phyloP scores from a whole-genome alignment of 2,888 invertebrate genomes.

The Sarcophaga carnaria region DNA sequence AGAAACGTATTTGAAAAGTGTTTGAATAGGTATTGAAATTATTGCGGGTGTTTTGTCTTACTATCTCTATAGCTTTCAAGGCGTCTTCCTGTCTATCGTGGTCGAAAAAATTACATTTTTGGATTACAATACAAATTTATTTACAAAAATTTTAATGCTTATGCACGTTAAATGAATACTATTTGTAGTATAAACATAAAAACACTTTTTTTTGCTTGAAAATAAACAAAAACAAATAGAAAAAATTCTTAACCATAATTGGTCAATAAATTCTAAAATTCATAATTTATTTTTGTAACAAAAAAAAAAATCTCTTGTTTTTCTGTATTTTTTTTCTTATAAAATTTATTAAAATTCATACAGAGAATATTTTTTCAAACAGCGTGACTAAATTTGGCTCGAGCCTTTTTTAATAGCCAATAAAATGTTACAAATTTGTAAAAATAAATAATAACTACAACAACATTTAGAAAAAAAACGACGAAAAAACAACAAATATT shows the following conservation, averaged over 20 bases:
- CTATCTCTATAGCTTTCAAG: too few species aligned
- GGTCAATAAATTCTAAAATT: conserved; percentile 55
- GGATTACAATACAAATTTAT: too few species aligned
- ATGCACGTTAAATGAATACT: too few species aligned
- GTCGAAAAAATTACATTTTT: too few species aligned
- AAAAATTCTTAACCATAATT: conserved; percentile 45
- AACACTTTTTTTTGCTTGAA: neutral
- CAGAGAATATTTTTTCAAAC: neutral
- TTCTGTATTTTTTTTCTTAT: neutral
- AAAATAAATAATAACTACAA: conserved; percentile 34
- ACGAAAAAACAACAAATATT: conserved; percentile 20
- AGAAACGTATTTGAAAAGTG: too few species aligned
- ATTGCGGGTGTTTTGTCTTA: too few species aligned
- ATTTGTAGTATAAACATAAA: too few species aligned
- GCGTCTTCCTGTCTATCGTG: too few species aligned
- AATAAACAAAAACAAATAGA: neutral
- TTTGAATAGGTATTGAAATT: too few species aligned
- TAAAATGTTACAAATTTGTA: conserved; percentile 79
- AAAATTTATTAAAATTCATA: neutral
- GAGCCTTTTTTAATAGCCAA: conserved; percentile 75
- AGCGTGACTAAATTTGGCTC: conserved; percentile 50
- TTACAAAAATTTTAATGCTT: too few species aligned
- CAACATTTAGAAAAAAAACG: neutral
- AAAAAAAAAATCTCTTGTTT: neutral
- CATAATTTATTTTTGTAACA: conserved; percentile 25